Evolutionary conservation across 2,888 invertebrate species (phyloP).

Genomic region (Coenonympha arcania): DNA sequence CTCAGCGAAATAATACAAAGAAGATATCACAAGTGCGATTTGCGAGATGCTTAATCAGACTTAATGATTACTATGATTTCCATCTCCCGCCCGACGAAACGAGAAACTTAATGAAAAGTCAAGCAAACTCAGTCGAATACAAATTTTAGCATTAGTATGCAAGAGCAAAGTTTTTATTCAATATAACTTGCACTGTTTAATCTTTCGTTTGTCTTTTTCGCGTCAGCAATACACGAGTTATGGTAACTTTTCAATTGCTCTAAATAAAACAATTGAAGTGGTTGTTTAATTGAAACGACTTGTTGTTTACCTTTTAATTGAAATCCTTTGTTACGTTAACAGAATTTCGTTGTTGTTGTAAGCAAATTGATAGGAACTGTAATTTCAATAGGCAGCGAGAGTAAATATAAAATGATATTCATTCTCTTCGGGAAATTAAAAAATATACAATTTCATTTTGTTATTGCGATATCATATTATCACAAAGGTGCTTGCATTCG

Average conservation of each 20-base stretch:
- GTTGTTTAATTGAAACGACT: constrained; percentile 29
- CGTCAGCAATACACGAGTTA: constrained; percentile 53
- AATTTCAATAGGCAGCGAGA: not conserved
- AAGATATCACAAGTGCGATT: constrained; percentile 46
- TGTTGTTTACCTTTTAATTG: constrained; percentile 39
- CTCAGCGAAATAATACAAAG: constrained; percentile 32
- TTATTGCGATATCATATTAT: too few relatives aligned
- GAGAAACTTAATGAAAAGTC: constrained; percentile 70
- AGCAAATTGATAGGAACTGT: constrained; percentile 11
- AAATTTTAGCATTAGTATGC: constrained; percentile 72
- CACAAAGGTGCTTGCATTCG: too few relatives aligned
- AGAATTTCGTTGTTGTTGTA: constrained; percentile 22
- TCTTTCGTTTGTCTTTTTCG: constrained; percentile 60
- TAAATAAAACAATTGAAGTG: constrained; percentile 36
- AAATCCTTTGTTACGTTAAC: constrained; percentile 26
- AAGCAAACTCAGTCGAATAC: constrained; percentile 69
- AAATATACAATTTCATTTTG: not conserved
- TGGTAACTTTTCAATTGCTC: constrained; percentile 42
- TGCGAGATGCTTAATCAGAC: constrained; percentile 57
- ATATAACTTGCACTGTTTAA: constrained; percentile 69
- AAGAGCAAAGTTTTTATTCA: constrained; percentile 71
- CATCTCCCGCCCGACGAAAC: constrained; percentile 58
- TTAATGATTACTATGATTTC: constrained; percentile 69
- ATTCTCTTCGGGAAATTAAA: not conserved
- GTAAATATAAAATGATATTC: not conserved